These are phyloP conservation scores for Habropoda laboriosa DNA, from an alignment of 1,140 invertebrate genomes.

Conservation along the genomic window DNA sequence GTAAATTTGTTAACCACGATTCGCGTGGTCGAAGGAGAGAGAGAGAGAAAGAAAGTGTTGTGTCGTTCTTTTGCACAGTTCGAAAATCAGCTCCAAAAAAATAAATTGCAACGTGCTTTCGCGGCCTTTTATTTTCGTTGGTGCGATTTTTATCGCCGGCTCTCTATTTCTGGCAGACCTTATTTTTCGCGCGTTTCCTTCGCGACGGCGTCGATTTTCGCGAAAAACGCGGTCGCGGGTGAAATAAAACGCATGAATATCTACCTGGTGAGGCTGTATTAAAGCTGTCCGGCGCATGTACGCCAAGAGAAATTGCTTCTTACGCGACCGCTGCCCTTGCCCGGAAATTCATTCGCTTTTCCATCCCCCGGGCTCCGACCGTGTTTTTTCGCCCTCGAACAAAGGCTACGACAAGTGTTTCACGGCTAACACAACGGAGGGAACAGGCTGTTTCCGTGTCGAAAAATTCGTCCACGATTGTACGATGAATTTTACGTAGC, in stretches of 20 bases:
- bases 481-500: no score
- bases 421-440: background rate
- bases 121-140: constrained; percentile 3
- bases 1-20: background rate
- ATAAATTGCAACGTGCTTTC: background rate
- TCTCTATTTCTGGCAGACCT: constrained; percentile 19
- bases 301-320: constrained; percentile 53
- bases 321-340: constrained; percentile 15
- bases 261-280: constrained; percentile 40
- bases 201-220: constrained; percentile 38
- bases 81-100: background rate
- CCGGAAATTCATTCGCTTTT: constrained; percentile 13
- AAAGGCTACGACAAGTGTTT: background rate
- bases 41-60: no score
- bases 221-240: constrained; percentile 43
- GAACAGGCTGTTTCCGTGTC: background rate
- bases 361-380: background rate
- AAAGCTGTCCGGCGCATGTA: constrained; percentile 47
- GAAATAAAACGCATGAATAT: constrained; percentile 58
- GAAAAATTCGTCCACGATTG: background rate
- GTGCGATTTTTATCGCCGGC: constrained; percentile 23
- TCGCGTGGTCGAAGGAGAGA: no score
- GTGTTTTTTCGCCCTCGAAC: background rate
- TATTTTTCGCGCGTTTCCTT: constrained; percentile 52
- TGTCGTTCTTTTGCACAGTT: no score